Base-by-base conservation (phyloP, 2,888 invertebrate species). In the Cistogaster globosa region DNA sequence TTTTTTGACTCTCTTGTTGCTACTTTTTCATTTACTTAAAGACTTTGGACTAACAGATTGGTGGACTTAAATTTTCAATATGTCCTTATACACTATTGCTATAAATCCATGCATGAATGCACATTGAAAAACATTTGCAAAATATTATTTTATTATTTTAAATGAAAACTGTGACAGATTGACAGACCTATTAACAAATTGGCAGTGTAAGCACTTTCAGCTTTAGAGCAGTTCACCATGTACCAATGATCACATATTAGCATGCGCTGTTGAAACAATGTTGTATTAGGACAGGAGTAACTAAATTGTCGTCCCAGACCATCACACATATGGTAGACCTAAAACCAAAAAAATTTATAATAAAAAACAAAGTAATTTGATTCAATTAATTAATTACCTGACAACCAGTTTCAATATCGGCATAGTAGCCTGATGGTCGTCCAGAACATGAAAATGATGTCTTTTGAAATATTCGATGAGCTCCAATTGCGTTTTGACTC, bases 321-420 rank as follows among this genome's bases (percentile, higher is more conserved):
- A 90, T 96, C 96, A 91, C 96, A 96, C 96, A 96, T 96, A 93
- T 96, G 96, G 92, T 96, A 96, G 86, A 96, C 94, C 96, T 96
- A 92, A 48, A 48, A n/a, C 14, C 4, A n/a, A n/a, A n/a, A 48
- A 16, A 53, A 42, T 11, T 45, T 3, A 16, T 45, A 32, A 14
- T 45, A 58, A 55, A 53, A 2, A 42, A 12, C 51, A 51, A 0
- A 45, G 1, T 45, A 12, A 45, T 45, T 45, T 45, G 9, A 14
- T 45, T 45, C 14, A 14, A 45, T 26, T 2, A 48, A 36, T 55
- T 36, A 90, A 92, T 2, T 90, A 96, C 96, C 94, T 96, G 96
- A 89, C 96, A 96, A 65, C 95, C 96, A 8, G 95, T 95, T 83
- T 95, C 94, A 68, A 96, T 93, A 89, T 96, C 96, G 2, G 96